Conservation (phyloP, 2,113 vertebrate species). For the Thunnus thynnus region DNA sequence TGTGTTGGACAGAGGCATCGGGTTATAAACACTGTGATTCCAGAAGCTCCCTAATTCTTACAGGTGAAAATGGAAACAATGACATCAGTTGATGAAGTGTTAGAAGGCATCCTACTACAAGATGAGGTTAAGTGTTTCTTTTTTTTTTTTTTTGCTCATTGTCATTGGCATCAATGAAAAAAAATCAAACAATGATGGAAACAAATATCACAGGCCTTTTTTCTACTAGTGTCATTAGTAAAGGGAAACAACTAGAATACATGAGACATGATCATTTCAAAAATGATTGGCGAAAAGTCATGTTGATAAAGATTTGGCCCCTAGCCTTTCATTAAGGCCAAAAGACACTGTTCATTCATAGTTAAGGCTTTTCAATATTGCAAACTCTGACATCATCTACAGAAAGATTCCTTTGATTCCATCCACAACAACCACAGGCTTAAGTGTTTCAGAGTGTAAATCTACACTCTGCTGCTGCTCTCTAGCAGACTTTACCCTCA, state of each 20-base stretch:
- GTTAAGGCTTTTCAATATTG: constrained; percentile 67
- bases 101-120: constrained; percentile 44
- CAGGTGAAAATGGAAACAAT: constrained; percentile 17
- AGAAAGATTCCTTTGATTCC: constrained; percentile 47
- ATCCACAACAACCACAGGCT: constrained; percentile 68
- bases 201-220: constrained; percentile 48
- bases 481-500: constrained; percentile 19
- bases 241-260: constrained; percentile 39
- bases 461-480: constrained; percentile 28
- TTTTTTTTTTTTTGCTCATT: constrained; percentile 48
- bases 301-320: constrained; percentile 63
- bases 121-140: constrained; percentile 59
- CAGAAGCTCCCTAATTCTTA: constrained; percentile 34
- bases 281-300: constrained; percentile 71
- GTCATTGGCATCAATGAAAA: constrained; percentile 40
- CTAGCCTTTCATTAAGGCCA: constrained; percentile 42
- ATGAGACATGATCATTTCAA: constrained; percentile 61
- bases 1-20: constrained; percentile 12
- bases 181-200: constrained; percentile 36
- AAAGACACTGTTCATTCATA: constrained; percentile 65
- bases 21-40: constrained; percentile 30
- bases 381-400: constrained; percentile 31
- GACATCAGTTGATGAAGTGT: constrained; percentile 41
- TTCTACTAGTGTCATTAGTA: constrained; percentile 36
- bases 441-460: constrained; percentile 57